Conservation (phyloP, 1,140 invertebrate genomes). For the Nasonia vitripennis region DNA sequence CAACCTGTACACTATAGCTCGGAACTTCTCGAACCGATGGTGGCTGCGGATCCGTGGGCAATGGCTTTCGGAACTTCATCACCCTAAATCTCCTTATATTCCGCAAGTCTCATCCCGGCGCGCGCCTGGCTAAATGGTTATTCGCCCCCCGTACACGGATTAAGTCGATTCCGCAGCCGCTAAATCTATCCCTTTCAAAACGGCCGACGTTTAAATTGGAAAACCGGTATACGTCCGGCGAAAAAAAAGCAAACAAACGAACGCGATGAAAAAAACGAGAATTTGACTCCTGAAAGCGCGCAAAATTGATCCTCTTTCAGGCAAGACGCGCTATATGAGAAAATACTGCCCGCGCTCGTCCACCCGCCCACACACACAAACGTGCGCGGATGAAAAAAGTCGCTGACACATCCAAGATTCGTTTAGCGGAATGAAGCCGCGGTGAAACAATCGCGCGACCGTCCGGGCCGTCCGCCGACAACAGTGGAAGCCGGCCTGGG, state of each 20-base stretch:
- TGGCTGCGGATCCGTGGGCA: not conserved
- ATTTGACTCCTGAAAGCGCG: not conserved
- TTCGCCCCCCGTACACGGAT: not conserved
- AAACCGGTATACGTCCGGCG: not conserved
- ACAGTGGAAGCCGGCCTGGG: constrained; percentile 15
- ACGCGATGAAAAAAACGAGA: not conserved
- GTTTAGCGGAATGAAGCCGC: constrained; percentile 23
- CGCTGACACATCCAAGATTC: constrained; percentile 20
- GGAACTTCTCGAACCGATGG: not conserved
- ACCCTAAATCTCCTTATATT: constrained; percentile 1
- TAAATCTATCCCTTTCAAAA: constrained; percentile 13
- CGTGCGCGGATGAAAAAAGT: not conserved
- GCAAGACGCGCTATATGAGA: not conserved
- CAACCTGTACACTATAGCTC: not conserved
- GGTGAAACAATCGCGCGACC: constrained; percentile 9
- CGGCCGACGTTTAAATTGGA: constrained; percentile 7
- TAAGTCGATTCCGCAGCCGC: not conserved
- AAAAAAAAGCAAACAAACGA: not conserved
- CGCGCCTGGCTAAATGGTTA: not conserved
- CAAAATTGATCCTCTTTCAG: not conserved
- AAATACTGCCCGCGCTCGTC: not conserved
- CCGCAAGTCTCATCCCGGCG: not conserved
- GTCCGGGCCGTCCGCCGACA: not conserved
- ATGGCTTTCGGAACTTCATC: not conserved
- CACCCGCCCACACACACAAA: not conserved